Base-by-base conservation (phyloP, 2,888 invertebrate genomes). In the Lagria hirta region DNA sequence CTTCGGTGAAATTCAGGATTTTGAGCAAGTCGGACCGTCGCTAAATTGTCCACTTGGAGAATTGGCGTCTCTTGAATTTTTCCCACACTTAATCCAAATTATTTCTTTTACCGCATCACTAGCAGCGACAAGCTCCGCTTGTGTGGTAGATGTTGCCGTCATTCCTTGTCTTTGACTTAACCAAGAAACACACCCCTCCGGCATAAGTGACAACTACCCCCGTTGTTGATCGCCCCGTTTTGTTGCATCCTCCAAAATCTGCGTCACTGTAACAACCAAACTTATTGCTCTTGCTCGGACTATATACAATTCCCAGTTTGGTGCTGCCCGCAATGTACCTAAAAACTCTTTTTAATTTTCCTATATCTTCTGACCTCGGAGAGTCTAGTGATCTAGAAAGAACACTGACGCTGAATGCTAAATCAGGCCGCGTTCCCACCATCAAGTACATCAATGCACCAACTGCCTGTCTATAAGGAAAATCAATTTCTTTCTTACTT, bases 401-500 rank as follows among this genome's bases (percentile, higher is more conserved):
- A 8, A 40, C 33, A 35, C 40, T 49, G 1, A 52, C 42, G 5
- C 49, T 48, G 32, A 44, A 52, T 2, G 50, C 29, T 12, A 56
- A 46, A 29, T 55, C 52, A 5, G 55, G 51, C 15, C 53, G 24
- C 2, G 52, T 48, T 15, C 22, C 45, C 7, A 22, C 30, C 15
- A 34, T 27, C 17, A 54, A 23, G 16, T 43, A 54, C 48, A 52
- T 47, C 8, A 57, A 17, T 13, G 40, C 34, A 5, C 55, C 57
- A 3, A 57, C 46, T 12, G 52, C 52, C 34, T 55, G 36, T 10
- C 54, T 10, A 27, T 54, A 54, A 8, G 48, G 45, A 30, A 38
- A 40, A 64, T 49, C 3, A 65, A 15, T 35, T 6, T 36, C 34
- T 24, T 23, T 29, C 4, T 27, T 20, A n/a, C 23, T 10, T 41